Base-by-base conservation (phyloP, 2,113 vertebrate genomes). In the Menura novaehollandiae region DNA sequence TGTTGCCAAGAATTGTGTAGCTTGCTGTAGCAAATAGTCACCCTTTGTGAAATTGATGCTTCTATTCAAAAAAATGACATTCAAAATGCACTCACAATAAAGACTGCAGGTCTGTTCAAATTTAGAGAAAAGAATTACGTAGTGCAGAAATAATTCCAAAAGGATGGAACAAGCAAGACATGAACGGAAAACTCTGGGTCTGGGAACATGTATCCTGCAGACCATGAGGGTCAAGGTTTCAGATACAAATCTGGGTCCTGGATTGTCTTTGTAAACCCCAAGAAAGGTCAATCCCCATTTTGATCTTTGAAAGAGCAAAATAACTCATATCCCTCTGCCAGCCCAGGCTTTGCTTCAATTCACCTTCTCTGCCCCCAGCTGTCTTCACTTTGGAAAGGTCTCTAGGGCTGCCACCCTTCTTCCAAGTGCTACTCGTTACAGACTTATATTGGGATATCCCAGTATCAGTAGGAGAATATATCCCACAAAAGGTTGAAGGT, bases 391-490 rank as follows among this genome's bases (percentile, higher is more conserved):
- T 12, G 27, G 49, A 6, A 71, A n/a, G 27, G 15, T 23, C 35
- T 32, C 1, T 10, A 21, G 28, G 32, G 47, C 47, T 66, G 41
- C 32, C 23, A 11, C 27, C 30, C 43, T 58, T 15, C 24, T 37
- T 17, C 63, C 62, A 17, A 11, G 14, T 52, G 43, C 7, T 1
- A 1, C 33, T 47, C 0, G 0, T 71, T 28, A 15, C 35, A 39
- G 17, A 47, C 9, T 27, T 26, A 0, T 6, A 3, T 2, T 55
- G 89, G 43, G 41, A 5, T 52, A 13, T 15, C 9, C 8, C 49
- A 32, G 6, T 7, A 27, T 51, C 21, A 21, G n/a, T 5, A 12
- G 52, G 30, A 73, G 53, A 75, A 53, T 8, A 11, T 18, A 62
- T 33, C 13, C 28, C 33, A 51, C 6, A 10, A 39, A 44, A 91